phyloP scores from a whole-genome alignment of 2,797 vertebrate species.

The Falco cherrug region DNA sequence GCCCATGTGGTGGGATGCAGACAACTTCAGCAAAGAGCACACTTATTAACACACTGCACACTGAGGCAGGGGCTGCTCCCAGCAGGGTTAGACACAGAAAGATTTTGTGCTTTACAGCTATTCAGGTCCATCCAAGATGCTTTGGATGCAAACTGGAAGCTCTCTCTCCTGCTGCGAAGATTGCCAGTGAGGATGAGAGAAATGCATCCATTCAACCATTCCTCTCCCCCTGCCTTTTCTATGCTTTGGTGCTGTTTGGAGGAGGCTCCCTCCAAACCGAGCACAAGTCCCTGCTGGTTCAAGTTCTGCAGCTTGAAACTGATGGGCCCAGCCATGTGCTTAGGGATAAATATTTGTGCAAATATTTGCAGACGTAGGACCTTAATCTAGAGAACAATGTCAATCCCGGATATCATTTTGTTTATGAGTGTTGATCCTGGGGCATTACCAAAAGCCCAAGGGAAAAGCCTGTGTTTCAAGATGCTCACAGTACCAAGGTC shows the following conservation, averaged over 20 bases:
- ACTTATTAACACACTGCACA: neutral
- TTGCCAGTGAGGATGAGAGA: neutral
- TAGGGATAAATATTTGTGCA: slow-evolving; percentile 2
- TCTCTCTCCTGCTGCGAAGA: neutral
- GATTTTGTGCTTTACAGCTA: neutral
- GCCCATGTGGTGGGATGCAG: neutral
- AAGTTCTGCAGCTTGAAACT: neutral
- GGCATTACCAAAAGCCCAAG: neutral
- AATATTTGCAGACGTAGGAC: neutral
- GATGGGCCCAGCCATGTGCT: neutral
- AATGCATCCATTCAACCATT: neutral
- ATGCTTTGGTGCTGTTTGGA: neutral
- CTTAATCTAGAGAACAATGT: neutral
- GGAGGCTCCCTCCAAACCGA: neutral
- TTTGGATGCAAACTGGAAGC: neutral
- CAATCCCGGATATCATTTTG: neutral
- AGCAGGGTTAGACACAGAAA: neutral
- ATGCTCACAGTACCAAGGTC: neutral
- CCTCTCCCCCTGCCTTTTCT: neutral
- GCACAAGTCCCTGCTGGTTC: neutral
- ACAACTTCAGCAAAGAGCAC: neutral
- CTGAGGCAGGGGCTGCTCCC: neutral
- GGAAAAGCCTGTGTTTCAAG: neutral
- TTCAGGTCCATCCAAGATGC: neutral
- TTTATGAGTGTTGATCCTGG: neutral